Percentiles rank a stretch among this genome's conserved stretches.
Evolutionary conservation across 2,797 vertebrate species (phyloP).

Genomic region (Cichlasoma orientale): DNA sequence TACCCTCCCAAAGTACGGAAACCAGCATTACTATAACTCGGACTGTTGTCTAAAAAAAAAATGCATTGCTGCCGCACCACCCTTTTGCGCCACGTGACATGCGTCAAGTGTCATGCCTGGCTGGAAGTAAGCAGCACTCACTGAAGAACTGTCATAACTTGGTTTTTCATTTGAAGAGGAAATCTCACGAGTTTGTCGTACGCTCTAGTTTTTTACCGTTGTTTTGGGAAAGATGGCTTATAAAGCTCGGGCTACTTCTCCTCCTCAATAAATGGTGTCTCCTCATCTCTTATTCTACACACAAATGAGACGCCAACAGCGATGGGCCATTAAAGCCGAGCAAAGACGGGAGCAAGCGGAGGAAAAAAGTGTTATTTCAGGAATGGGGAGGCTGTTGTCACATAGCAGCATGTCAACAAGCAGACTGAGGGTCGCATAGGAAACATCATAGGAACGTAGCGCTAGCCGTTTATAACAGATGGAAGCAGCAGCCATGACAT

Average conservation of each 20-base stretch:
- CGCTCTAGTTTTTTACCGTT: not conserved
- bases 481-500: not conserved
- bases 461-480: not conserved
- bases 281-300: not conserved
- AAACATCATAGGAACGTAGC: not conserved
- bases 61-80: not conserved
- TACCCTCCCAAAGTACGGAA: not conserved
- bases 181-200: not conserved
- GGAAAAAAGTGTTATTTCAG: not conserved
- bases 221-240: not conserved
- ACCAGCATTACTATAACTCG: rapidly evolving
- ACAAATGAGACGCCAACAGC: not conserved
- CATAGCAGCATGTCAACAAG: not conserved
- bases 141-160: not conserved
- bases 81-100: rapidly evolving
- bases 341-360: not conserved
- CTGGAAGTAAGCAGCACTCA: not conserved
- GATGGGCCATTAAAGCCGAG: not conserved
- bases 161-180: no score
- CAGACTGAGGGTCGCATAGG: not conserved
- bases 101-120: not conserved
- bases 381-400: not conserved
- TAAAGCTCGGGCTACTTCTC: not conserved
- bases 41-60: rapidly evolving
- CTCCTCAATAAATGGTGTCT: not conserved